Evolutionary conservation across 2,113 vertebrate genomes (phyloP), one percentile per base, ranked within the genome.

Genomic region (Halcyon senegalensis): DNA sequence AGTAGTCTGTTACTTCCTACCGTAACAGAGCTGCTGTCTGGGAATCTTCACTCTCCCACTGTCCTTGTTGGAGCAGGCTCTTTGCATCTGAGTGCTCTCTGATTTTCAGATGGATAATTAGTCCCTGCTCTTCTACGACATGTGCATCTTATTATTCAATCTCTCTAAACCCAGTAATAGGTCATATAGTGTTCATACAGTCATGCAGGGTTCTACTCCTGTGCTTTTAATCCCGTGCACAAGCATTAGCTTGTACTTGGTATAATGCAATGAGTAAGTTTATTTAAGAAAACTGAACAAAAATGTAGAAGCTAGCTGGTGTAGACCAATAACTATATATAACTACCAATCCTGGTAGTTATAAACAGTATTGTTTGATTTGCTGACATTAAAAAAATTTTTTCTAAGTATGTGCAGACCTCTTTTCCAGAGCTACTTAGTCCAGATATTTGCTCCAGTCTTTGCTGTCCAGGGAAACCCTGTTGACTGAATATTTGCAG

Each of bases 361-460:
- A 33, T 9, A 58, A 70, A 10, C 75, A 28, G 56, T 31, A 13
- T 1, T 0, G 2, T 0, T 39, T 59, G 33, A 15, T 63, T 74
- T 84, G 46, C 19, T 66, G 55, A 16, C 5, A 13, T 33, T 10
- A 1, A n/a, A 37, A 43, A 43, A 59, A 37, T 14, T 16, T 6
- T 53, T 58, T 82, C 1, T 48, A 51, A 66, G 39, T 50, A 15
- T 84, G 87, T 72, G 39, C 62, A 44, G 51, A 33, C 39, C 23
- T 2, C 8, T 53, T 76, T 89, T 53, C 74, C 62, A 63, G 39
- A 82, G 31, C 37, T 44, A 3, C 19, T 82, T 78, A 30, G 53
- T 86, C 25, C 30, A 63, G 27, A 5, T 85, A n/a, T 24, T 92
- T 82, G 18, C 15, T 88, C 5, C 55, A 53, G 33, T 53, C 64